Evolutionary conservation across 2,888 invertebrate genomes (phyloP), one percentile per base, ranked within the genome.

Genomic region (Mesopsocus fuscifrons): DNA sequence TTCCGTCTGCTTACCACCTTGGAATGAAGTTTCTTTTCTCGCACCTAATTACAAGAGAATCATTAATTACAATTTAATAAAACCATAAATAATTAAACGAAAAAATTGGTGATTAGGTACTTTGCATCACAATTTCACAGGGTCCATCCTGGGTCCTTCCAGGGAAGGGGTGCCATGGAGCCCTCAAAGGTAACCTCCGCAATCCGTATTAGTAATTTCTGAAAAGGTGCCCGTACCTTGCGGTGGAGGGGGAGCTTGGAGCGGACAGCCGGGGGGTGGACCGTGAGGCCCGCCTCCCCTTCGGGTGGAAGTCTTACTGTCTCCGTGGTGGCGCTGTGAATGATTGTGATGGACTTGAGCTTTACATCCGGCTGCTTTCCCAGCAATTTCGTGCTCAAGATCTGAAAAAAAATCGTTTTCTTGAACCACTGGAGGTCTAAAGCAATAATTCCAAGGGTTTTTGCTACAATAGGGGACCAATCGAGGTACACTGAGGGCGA

Each of bases 291-390:
- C 34, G 47, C 51, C 41, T 80, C 75, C 47, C 77, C 80, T 47
- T 68, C 69, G 44, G 68, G 64, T 33, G 84, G 83, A 51, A 85
- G 65, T 20, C 85, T 74, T 49, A 85, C 85, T 49, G 85, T 84
- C 66, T 87, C 87, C 46, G 85, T 84, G 45, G 85, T 81, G 52
- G 85, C 82, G 58, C 82, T 84, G 69, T 87, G 87, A 56, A 87
- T 82, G 59, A 87, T 85, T 53, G 87, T 87, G 52, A 87, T 77
- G 16, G 82, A 79, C 62, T 85, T 84, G 54, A 83, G 68, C 63
- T 87, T 84, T 60, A 77, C 71, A 62, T 79, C 78, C 49, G 76
- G 72, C 49, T 74, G 71, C 54, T 85, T 87, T 55, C 84, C 81
- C 55, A 85, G 68, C 55, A 82, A 69, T 54, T 77, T 77, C 52